Evolutionary conservation across 2,113 vertebrate genomes (phyloP).

Genomic region (Brienomyrus brachyistius): DNA sequence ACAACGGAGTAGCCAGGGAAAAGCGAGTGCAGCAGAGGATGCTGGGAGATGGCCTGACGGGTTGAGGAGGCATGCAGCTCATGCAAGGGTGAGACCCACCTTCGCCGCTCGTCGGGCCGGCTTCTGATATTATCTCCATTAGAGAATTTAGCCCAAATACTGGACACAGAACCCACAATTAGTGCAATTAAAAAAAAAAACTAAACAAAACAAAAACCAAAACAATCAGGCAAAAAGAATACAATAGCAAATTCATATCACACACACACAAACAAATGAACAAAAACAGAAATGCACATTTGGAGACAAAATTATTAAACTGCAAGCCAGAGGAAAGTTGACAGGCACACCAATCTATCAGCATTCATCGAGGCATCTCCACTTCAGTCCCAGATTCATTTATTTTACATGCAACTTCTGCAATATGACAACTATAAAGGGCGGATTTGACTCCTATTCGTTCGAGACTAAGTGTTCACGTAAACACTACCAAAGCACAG

Average conservation of each 20-base stretch:
- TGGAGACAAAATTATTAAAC: conserved; percentile 33
- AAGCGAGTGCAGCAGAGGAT: conserved; percentile 66
- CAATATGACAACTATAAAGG: not conserved
- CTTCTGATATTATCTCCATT: conserved; percentile 99
- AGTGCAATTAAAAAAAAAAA: conserved; percentile 62
- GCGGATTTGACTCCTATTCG: not conserved
- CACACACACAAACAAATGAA: not conserved
- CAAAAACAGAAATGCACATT: conserved; percentile 37
- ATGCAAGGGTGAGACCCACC: conserved; percentile 91
- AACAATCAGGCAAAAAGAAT: conserved; percentile 55
- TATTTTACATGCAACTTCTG: not conserved
- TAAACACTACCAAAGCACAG: not conserved
- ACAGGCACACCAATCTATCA: conserved; percentile 20
- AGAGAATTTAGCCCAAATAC: conserved; percentile 99
- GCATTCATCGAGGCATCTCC: not conserved
- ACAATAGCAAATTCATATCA: conserved; percentile 7
- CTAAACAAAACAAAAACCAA: conserved; percentile 45
- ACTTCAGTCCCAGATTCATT: not conserved
- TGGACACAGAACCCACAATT: conserved; percentile 99
- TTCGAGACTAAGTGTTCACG: not conserved
- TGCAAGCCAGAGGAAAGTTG: conserved; percentile 17
- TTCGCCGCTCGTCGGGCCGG: conserved; percentile 96
- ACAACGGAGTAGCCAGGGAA: conserved; percentile 48
- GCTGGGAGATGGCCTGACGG: conserved; percentile 71
- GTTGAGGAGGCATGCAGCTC: conserved; percentile 84